A percentile compares a stretch with the other conserved stretches of the same genome.
These are phyloP conservation scores for Brachionus manjavacas DNA, from an alignment of 1,140 invertebrate species.

Conservation along the genomic window DNA sequence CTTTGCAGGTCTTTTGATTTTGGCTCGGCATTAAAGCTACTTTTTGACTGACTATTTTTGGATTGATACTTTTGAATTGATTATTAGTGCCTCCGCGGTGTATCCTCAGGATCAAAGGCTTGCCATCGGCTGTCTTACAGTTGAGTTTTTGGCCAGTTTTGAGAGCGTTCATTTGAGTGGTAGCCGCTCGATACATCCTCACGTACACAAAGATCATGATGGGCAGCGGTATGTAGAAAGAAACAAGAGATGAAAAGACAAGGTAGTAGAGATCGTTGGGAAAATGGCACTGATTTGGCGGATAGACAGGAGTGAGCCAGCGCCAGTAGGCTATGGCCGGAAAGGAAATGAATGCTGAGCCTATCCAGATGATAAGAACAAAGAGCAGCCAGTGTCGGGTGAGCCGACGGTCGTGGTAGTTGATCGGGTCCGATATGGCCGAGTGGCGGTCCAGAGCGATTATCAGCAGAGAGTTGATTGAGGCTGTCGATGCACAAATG, in stretches of 20 bases:
- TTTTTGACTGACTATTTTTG: neutral
- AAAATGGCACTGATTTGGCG: neutral
- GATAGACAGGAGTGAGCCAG: neutral
- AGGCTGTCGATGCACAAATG: slow-evolving; percentile 41
- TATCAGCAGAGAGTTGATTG: slow-evolving; percentile 22
- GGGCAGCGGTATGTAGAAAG: slow-evolving; percentile 56
- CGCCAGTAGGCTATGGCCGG: slow-evolving; percentile 50
- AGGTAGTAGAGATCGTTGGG: slow-evolving; percentile 48
- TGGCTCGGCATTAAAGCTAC: too few species aligned
- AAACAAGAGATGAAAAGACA: slow-evolving; percentile 55
- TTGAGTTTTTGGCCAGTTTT: slow-evolving; percentile 36
- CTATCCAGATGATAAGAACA: slow-evolving; percentile 23
- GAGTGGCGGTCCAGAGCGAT: slow-evolving; percentile 40
- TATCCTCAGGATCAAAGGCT: neutral
- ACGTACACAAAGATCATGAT: slow-evolving; percentile 56
- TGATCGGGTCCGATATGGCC: slow-evolving; percentile 41
- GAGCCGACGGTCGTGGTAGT: neutral
- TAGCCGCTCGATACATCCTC: slow-evolving; percentile 55
- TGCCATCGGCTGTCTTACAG: slow-evolving; percentile 9
- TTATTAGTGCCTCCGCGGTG: neutral
- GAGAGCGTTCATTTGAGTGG: slow-evolving; percentile 20
- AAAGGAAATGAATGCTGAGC: slow-evolving; percentile 38
- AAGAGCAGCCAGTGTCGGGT: neutral
- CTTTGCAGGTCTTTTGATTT: neutral
- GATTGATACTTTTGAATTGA: neutral